phyloP scores from a whole-genome alignment of 2,113 vertebrate genomes.

The Cephalopterus ornatus region DNA sequence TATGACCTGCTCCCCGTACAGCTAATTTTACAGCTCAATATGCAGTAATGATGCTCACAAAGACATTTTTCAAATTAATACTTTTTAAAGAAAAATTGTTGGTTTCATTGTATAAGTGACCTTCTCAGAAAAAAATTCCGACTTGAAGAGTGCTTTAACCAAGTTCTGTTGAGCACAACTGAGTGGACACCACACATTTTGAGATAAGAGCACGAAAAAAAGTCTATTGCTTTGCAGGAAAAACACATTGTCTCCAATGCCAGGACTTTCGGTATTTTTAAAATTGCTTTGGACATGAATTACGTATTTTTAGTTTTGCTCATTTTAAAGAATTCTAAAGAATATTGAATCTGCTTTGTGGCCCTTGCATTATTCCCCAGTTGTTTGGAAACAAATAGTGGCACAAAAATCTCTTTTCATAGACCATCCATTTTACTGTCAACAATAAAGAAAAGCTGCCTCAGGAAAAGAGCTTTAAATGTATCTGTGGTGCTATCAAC shows the following conservation, averaged over 20 bases:
- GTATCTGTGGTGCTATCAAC: not conserved
- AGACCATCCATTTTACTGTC: not conserved
- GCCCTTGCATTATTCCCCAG: not conserved
- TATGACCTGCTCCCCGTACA: not conserved
- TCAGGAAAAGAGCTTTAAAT: constrained; percentile 4
- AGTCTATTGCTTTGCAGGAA: not conserved
- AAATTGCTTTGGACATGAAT: not conserved
- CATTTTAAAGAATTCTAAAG: not conserved
- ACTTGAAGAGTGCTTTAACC: not conserved
- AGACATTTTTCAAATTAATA: not conserved
- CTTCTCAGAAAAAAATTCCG: not conserved
- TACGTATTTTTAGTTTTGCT: not conserved
- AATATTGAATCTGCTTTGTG: not conserved
- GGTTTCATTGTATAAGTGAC: not conserved
- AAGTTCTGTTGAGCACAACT: not conserved
- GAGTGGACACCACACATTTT: not conserved
- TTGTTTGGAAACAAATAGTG: not conserved
- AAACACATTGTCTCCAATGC: not conserved
- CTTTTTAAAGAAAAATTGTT: not conserved
- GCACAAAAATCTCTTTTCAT: not conserved
- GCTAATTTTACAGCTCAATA: not conserved
- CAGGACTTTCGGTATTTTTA: not conserved
- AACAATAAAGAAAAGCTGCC: not conserved
- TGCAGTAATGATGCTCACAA: not conserved
- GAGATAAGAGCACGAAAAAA: not conserved